Base-by-base conservation (phyloP, 2,888 invertebrate species). In the Chelonus formosanus region DNA sequence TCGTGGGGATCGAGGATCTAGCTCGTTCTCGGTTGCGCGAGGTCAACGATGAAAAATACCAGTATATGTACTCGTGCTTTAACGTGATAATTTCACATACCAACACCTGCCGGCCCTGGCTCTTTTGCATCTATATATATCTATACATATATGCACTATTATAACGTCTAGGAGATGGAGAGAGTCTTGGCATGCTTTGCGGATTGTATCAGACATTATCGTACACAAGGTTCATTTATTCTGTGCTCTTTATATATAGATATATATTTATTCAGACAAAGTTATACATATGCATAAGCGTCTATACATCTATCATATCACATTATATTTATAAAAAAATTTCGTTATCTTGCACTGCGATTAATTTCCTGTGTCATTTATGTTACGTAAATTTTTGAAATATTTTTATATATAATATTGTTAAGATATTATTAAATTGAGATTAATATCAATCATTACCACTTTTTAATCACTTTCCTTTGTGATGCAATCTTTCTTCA, bases 51-150 rank as follows among this genome's bases (percentile, higher is more conserved):
- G 70, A 71, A 73, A 73, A 72, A 71, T 70, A 56, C 66, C 56
- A 61, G 48, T 56, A 55, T 48, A 61, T 40, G 70, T 73, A 74
- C 72, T 73, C 71, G 70, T 64, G 72, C 71, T 75, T 75, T 77
- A 76, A 76, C 76, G 76, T 76, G 76, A 78, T 79, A 79, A 79
- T 78, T 78, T 77, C 78, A 75, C 78, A 77, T 79, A 78, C 77
- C 78, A 75, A 71, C 72, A 71, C 70, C 72, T 72, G 72, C 67
- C 70, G 69, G 61, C 65, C 65, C 65, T 66, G 65, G 65, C 65
- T 61, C 65, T 65, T 52, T 52, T 32, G 34, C 31, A 52, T 31
- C 52, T 52, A 52, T 52, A 52, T 52, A 52, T 52, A 52, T 52
- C 20, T 52, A 52, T 31, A 31, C 31, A 48, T 48, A 48, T 48